Base-by-base conservation (phyloP, 2,888 invertebrate genomes). In the Stramonita haemastoma region DNA sequence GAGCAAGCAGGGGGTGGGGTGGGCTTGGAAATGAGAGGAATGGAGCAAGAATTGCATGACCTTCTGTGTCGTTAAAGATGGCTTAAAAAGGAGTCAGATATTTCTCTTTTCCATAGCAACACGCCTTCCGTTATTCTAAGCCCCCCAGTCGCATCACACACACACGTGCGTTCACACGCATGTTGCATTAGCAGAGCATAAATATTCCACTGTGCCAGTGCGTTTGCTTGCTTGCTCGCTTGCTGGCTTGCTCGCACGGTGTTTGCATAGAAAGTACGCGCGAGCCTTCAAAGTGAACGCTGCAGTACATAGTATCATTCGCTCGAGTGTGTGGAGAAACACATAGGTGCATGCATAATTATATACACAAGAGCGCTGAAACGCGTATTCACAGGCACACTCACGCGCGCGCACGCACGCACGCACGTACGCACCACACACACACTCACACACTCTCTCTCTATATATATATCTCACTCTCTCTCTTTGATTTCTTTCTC, bases 21-120 rank as follows among this genome's bases (percentile, higher is more conserved):
- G 26, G 73, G 26, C n/a, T 22, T 13, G n/a, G 73, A n/a, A 4
- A 17, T 13, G n/a, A 11, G n/a, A n/a, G 26, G 73, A 73, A 2
- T 73, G n/a, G 4, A 19, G 32, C 34, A 5, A 36, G 79, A 79
- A 17, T 73, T 73, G n/a, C 73, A n/a, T n/a, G 73, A 73, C n/a
- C n/a, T 73, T 73, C 29, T n/a, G n/a, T n/a, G 29, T 73, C 73
- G n/a, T 73, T 73, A 26, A 73, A 46, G 46, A 13, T 73, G 29
- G 73, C 73, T 73, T n/a, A 73, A 73, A 73, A 29, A 19, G 60
- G 13, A 73, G n/a, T n/a, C 13, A 73, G n/a, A n/a, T 73, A n/a
- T 73, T n/a, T 29, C 73, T 26, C n/a, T n/a, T 73, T 73, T 73
- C 73, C 73, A 73, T 73, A n/a, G 73, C 73, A 73, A 73, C 73